A percentile compares a stretch with the other conserved stretches of the same genome.
These are phyloP conservation scores for Sebastes kiyomatsui DNA, from an alignment of 2,797 vertebrate genomes.

Conservation along the genomic window DNA sequence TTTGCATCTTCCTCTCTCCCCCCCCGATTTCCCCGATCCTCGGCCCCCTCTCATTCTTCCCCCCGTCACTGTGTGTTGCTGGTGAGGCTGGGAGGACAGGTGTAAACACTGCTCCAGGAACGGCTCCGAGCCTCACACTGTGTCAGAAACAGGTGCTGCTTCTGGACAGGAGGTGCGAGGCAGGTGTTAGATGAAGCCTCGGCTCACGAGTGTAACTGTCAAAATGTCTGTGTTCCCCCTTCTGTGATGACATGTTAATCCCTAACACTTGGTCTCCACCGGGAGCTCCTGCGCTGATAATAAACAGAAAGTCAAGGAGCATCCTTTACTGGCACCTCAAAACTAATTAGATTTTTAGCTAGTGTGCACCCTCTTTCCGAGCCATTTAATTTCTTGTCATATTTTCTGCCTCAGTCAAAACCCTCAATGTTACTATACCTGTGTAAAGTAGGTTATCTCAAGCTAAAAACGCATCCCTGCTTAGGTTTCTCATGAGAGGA, in stretches of 20 bases:
- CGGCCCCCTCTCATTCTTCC: conserved; percentile 14
- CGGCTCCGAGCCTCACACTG: conserved; percentile 63
- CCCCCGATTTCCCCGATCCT: conserved; percentile 37
- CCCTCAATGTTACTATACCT: conserved; percentile 1
- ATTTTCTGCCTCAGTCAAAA: conserved; percentile 22
- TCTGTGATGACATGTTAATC: conserved; percentile 82
- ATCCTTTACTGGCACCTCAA: conserved; percentile 59
- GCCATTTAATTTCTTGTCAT: conserved; percentile 23
- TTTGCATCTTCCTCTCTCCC: conserved; percentile 49
- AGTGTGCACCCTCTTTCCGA: neutral
- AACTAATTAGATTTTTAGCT: conserved; percentile 54
- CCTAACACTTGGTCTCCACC: conserved; percentile 72
- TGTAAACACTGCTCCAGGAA: conserved; percentile 74
- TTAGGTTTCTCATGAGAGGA: conserved; percentile 44
- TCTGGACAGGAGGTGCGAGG: conserved; percentile 75
- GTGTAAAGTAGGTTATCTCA: conserved; percentile 63
- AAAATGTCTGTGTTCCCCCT: conserved; percentile 70
- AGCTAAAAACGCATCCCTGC: conserved; percentile 35
- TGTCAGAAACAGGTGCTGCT: conserved; percentile 73
- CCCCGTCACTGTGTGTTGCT: conserved; percentile 39
- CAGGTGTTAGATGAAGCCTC: conserved; percentile 76
- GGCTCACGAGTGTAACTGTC: conserved; percentile 74
- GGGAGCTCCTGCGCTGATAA: conserved; percentile 58
- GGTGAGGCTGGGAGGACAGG: conserved; percentile 33
- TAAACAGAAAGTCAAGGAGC: conserved; percentile 63